Conservation (phyloP, 2,113 vertebrate genomes). For the Gopherus evgoodei region DNA sequence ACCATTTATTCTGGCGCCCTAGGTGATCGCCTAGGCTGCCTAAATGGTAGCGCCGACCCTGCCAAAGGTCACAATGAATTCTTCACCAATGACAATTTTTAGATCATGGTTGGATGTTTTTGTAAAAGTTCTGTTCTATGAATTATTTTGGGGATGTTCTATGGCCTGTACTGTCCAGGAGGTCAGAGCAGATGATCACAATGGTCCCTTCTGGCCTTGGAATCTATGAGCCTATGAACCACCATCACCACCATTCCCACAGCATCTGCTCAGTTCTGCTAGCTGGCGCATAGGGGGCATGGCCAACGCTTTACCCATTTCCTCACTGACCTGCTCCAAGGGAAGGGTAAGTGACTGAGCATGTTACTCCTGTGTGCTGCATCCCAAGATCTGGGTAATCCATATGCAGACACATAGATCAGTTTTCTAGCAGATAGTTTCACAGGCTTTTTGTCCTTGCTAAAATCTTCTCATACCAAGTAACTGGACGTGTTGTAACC, state of each 20-base stretch:
- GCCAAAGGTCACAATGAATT: too few species aligned
- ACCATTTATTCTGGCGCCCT: too few species aligned
- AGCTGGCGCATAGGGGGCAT: not conserved
- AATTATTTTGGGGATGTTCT: not conserved
- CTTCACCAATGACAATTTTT: too few species aligned
- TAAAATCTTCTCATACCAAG: not conserved
- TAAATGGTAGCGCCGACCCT: too few species aligned
- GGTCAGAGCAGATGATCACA: too few species aligned
- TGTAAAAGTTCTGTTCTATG: not conserved
- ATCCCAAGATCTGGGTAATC: not conserved
- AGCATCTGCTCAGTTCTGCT: not conserved
- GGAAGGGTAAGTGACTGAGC: not conserved
- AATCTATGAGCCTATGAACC: too few species aligned
- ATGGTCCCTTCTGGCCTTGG: too few species aligned
- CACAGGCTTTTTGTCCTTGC: not conserved
- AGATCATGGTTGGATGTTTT: too few species aligned
- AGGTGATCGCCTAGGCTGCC: too few species aligned
- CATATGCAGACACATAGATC: not conserved
- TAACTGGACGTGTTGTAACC: not conserved
- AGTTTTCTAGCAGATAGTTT: not conserved
- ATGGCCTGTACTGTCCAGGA: too few species aligned
- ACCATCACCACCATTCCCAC: not conserved
- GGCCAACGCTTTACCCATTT: not conserved
- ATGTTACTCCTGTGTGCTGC: accelerated
- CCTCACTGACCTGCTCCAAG: not conserved